A percentile compares a stretch with the other conserved stretches of the same genome.
phyloP scores from a whole-genome alignment of 2,113 vertebrate species.

The Semicossyphus pulcher region DNA sequence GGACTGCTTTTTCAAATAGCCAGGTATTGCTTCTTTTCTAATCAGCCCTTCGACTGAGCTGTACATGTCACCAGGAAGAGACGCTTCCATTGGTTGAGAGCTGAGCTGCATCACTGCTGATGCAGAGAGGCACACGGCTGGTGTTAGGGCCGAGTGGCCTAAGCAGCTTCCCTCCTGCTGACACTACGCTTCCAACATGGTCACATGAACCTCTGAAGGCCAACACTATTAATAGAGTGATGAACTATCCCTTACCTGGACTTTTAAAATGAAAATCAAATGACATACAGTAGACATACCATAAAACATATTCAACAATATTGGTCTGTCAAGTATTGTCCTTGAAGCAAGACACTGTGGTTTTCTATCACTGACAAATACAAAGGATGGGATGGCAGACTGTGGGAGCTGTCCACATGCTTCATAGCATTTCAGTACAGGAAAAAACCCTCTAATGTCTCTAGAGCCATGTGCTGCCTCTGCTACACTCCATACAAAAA shows the following conservation, averaged over 20 bases:
- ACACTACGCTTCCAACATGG: conserved; percentile 47
- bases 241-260: background rate
- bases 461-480: no score
- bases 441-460: no score
- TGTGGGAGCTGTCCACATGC: no score
- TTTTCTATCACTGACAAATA: no score
- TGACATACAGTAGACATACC: no score
- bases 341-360: no score
- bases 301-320: no score
- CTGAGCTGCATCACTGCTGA: conserved; percentile 34
- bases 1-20: conserved; percentile 21
- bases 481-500: no score
- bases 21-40: conserved; percentile 45
- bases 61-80: conserved; percentile 27
- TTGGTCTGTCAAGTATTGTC: no score
- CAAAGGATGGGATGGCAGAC: no score
- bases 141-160: conserved; percentile 32
- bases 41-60: conserved; percentile 36
- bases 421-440: no score
- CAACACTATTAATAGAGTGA: conserved; percentile 23
- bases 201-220: conserved; percentile 50
- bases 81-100: conserved; percentile 7
- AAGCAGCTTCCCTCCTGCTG: conserved; percentile 73
- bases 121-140: conserved; percentile 7
- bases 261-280: no score